Evolutionary conservation across 2,797 vertebrate genomes (phyloP).

Genomic region (Melanotaenia parkinsoni): DNA sequence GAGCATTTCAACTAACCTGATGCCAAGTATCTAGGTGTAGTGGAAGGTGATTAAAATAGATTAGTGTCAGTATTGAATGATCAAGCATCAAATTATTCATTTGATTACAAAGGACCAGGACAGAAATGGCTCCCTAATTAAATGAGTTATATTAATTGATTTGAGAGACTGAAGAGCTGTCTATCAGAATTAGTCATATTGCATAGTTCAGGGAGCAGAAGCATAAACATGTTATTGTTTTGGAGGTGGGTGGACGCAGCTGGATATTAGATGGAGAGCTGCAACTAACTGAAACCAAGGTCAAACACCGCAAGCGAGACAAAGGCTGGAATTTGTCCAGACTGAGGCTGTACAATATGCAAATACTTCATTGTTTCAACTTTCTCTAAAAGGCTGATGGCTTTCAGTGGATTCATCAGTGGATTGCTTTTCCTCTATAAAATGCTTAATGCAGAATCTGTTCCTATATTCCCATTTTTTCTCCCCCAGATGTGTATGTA

Average conservation of each 20-base stretch:
- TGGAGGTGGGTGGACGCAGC: slow-evolving; percentile 59
- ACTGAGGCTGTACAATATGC: slow-evolving; percentile 36
- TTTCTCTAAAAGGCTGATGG: not conserved
- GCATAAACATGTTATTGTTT: slow-evolving; percentile 83
- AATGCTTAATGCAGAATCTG: not conserved
- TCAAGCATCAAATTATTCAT: slow-evolving; percentile 82
- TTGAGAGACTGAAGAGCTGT: slow-evolving; percentile 78
- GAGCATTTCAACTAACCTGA: slow-evolving; percentile 70
- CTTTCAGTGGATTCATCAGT: not conserved
- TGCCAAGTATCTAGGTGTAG: slow-evolving; percentile 71
- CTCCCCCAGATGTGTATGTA: not conserved
- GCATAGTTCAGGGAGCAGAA: slow-evolving; percentile 57
- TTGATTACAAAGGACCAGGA: slow-evolving; percentile 82
- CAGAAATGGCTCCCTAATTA: slow-evolving; percentile 81
- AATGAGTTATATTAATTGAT: slow-evolving; percentile 84
- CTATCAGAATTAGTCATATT: slow-evolving; percentile 78
- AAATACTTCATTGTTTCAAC: slow-evolving; percentile 17
- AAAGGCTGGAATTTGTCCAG: slow-evolving; percentile 36
- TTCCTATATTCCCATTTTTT: not conserved
- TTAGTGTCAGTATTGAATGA: slow-evolving; percentile 81
- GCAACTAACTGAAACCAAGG: slow-evolving; percentile 63
- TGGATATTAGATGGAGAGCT: slow-evolving; percentile 54
- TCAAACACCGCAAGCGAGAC: slow-evolving; percentile 55
- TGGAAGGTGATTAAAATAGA: slow-evolving; percentile 76
- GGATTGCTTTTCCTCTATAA: not conserved